Conservation (phyloP, 2,113 vertebrate species). For the Solenodon paradoxus region DNA sequence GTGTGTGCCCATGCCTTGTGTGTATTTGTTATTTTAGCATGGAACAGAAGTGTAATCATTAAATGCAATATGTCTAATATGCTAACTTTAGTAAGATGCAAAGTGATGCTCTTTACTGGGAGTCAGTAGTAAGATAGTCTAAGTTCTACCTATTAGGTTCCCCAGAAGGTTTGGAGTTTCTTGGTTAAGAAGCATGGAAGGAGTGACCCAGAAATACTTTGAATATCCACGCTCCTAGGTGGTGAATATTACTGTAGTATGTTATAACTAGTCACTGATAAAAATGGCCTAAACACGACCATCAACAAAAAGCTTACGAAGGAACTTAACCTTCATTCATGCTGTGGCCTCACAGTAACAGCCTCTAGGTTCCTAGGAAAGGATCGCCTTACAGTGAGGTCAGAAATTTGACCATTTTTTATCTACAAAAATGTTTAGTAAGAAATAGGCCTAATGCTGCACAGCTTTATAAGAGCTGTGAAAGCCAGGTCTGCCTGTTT, state of each 20-base stretch:
- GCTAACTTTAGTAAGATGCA: background rate
- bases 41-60: background rate
- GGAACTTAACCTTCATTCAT: background rate
- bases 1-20: background rate
- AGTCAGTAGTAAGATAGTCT: background rate
- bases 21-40: background rate
- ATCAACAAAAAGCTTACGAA: background rate
- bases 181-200: too few relatives aligned
- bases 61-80: background rate
- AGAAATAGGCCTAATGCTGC: background rate
- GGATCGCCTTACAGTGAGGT: background rate
- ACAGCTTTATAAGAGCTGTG: background rate
- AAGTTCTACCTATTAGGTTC: too few relatives aligned
- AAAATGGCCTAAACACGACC: background rate
- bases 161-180: too few relatives aligned
- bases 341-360: background rate
- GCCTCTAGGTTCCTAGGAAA: background rate
- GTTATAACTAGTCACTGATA: background rate
- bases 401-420: background rate
- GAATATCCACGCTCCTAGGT: background rate
- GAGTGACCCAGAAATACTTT: too few relatives aligned
- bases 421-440: background rate
- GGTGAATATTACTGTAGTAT: background rate
- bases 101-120: background rate
- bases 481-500: background rate